A percentile compares a stretch with the other conserved stretches of the same genome.
These are phyloP conservation scores for Leistus spinibarbis DNA, from an alignment of 2,888 invertebrate species.

Conservation along the genomic window DNA sequence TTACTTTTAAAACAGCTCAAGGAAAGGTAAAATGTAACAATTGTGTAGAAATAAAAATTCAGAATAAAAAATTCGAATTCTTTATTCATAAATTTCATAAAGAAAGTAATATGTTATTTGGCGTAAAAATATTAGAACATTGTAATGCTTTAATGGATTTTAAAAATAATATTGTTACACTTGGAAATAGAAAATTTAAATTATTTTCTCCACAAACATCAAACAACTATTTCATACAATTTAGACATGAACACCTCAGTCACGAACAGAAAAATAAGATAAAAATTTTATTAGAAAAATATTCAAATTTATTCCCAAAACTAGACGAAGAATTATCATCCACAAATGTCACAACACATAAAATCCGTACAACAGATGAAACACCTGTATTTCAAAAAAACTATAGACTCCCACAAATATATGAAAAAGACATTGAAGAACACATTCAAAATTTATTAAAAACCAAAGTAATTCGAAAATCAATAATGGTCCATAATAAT, in stretches of 20 bases:
- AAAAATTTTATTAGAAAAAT: conserved; percentile 1
- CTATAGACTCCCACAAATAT: too few relatives aligned
- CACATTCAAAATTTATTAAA: too few relatives aligned
- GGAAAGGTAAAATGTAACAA: not conserved
- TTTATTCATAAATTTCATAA: conserved; percentile 5
- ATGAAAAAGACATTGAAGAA: too few relatives aligned
- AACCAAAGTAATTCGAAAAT: too few relatives aligned
- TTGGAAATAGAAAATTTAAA: too few relatives aligned
- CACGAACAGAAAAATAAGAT: conserved; percentile 1
- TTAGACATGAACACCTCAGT: conserved; percentile 1
- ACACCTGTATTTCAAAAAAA: too few relatives aligned
- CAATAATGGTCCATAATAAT: too few relatives aligned
- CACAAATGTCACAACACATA: too few relatives aligned
- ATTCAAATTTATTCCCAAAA: conserved; percentile 9
- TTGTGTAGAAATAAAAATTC: not conserved
- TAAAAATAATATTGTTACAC: not conserved
- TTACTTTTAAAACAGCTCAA: conserved; percentile 4
- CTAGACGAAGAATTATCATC: too few relatives aligned
- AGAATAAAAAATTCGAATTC: not conserved
- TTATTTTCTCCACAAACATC: too few relatives aligned
- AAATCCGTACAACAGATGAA: too few relatives aligned
- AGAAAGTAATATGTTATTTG: conserved; percentile 10
- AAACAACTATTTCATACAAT: not conserved
- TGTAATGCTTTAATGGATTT: not conserved
- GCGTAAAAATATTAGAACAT: conserved; percentile 13